Percentiles rank a stretch among this genome's conserved stretches.
Evolutionary conservation across 2,797 vertebrate species (phyloP).

Genomic region (Phataginus tetradactyla): DNA sequence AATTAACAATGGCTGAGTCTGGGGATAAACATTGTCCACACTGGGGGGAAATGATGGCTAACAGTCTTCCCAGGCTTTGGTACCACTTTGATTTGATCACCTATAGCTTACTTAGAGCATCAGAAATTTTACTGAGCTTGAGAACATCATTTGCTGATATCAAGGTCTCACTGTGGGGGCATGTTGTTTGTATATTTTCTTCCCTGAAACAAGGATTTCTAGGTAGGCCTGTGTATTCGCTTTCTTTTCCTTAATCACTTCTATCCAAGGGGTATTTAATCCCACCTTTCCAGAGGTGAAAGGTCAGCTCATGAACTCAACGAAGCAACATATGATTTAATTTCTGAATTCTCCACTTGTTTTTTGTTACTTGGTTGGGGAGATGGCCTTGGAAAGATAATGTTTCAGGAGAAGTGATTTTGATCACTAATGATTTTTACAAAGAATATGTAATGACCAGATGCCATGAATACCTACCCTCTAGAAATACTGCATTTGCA

Average conservation of each 20-base stretch:
- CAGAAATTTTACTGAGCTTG: background rate
- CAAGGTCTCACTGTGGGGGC: background rate
- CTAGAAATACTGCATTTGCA: background rate
- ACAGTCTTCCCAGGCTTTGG: background rate
- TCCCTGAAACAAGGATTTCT: background rate
- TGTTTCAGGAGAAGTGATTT: slow-evolving; percentile 67
- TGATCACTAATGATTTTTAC: slow-evolving; percentile 68
- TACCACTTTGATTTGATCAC: background rate
- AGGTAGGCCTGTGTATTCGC: background rate
- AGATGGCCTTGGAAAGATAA: slow-evolving; percentile 41
- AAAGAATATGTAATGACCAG: slow-evolving; percentile 51
- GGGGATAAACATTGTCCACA: background rate
- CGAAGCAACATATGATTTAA: slow-evolving; percentile 73
- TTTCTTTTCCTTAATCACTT: slow-evolving; percentile 37
- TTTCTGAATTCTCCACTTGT: slow-evolving; percentile 70
- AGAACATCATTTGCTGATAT: background rate
- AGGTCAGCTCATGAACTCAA: slow-evolving; percentile 72
- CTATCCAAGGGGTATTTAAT: slow-evolving; percentile 75
- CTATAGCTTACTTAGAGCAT: background rate
- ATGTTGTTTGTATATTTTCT: background rate
- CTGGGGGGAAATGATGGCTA: background rate
- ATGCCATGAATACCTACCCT: background rate
- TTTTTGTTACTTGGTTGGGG: slow-evolving; percentile 72
- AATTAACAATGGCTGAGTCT: background rate
- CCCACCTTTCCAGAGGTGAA: slow-evolving; percentile 72